A percentile compares a stretch with the other conserved stretches of the same genome.
phyloP scores from a whole-genome alignment of 2,113 vertebrate species.

The Chunga burmeisteri region DNA sequence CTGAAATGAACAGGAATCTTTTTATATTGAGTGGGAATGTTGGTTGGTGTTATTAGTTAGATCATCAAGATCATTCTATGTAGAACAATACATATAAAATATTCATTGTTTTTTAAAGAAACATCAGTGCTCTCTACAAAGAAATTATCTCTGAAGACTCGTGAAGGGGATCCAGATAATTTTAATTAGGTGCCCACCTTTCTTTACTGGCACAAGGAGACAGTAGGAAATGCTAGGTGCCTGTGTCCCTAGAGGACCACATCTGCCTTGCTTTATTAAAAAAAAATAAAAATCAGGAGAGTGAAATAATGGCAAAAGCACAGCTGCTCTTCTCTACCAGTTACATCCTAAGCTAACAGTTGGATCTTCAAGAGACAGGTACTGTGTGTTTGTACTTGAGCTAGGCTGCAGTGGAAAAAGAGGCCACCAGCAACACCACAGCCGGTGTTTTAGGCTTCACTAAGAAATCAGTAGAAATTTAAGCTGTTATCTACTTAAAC shows the following conservation, averaged over 20 bases:
- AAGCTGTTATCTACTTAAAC: background rate
- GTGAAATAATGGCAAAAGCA: background rate
- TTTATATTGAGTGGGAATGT: background rate
- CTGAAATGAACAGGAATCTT: background rate
- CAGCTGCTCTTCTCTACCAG: background rate
- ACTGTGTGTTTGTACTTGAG: rapidly evolving
- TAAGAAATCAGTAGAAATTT: background rate
- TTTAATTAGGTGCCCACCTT: background rate
- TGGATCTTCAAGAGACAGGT: background rate
- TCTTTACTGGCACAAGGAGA: background rate
- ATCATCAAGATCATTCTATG: background rate
- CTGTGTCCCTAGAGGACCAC: background rate
- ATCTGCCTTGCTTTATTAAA: background rate
- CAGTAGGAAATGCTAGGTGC: background rate
- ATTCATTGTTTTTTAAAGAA: background rate
- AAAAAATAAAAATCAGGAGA: background rate
- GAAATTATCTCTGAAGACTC: background rate
- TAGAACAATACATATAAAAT: background rate
- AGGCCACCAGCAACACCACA: background rate
- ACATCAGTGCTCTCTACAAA: background rate
- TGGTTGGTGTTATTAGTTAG: background rate
- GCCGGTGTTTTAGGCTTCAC: background rate
- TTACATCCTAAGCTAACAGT: background rate
- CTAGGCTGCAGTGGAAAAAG: background rate
- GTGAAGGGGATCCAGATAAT: background rate